phyloP scores from a whole-genome alignment of 2,113 vertebrate genomes.

The Lethenteron camtschaticum region DNA sequence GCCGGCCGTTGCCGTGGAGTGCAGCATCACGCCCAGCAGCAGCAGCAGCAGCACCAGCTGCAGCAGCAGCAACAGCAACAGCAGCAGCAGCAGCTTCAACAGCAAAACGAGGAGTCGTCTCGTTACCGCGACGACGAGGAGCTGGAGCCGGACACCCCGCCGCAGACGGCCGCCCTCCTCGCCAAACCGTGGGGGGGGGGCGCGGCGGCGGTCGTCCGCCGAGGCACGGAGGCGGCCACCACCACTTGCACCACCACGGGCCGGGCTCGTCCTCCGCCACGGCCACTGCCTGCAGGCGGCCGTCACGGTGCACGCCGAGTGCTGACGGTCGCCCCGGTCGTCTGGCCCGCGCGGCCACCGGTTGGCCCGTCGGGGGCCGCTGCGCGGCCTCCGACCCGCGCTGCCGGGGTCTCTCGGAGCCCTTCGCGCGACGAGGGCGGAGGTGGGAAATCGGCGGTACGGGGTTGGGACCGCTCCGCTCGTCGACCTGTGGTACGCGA shows the following conservation, averaged over 20 bases:
- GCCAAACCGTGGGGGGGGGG: too few relatives aligned
- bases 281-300: slow-evolving; percentile 78
- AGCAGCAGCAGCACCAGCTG: too few relatives aligned
- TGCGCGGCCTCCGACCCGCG: too few relatives aligned
- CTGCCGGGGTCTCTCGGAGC: too few relatives aligned
- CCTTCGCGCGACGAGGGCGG: too few relatives aligned
- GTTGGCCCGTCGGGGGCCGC: too few relatives aligned
- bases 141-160: slow-evolving; percentile 67
- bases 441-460: too few relatives aligned
- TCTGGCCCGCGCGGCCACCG: too few relatives aligned
- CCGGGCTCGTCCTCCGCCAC: slow-evolving; percentile 36
- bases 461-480: too few relatives aligned
- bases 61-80: not conserved
- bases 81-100: not conserved
- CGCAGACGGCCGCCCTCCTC: slow-evolving; percentile 71
- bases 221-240: slow-evolving; percentile 83
- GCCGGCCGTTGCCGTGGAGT: slow-evolving; percentile 72
- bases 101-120: not conserved
- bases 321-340: slow-evolving; percentile 25
- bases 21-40: slow-evolving; percentile 18
- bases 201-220: too few relatives aligned
- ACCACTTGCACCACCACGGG: slow-evolving; percentile 47
- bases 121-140: slow-evolving; percentile 40
- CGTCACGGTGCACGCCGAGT: slow-evolving; percentile 82
- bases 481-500: too few relatives aligned